Conservation (phyloP, 2,113 vertebrate species). For the Callipepla californica region DNA sequence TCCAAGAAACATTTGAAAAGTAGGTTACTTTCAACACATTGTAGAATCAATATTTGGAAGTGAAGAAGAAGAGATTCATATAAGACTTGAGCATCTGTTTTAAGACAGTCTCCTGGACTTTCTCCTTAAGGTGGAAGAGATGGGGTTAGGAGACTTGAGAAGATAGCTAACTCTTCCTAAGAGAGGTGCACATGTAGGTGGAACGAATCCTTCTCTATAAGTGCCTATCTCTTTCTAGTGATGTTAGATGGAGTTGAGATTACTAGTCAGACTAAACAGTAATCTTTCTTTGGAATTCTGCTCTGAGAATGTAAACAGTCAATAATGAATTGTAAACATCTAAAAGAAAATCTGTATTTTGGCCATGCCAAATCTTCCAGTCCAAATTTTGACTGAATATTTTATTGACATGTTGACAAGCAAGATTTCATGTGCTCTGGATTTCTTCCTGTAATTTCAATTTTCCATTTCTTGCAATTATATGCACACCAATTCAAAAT, state of each 20-base stretch:
- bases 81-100: not conserved
- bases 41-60: not conserved
- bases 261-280: not conserved
- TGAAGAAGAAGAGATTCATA: slow-evolving; percentile 24
- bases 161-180: not conserved
- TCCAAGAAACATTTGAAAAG: slow-evolving; percentile 53
- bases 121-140: not conserved
- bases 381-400: slow-evolving; percentile 24
- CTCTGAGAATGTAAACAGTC: not conserved
- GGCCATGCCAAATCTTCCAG: not conserved
- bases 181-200: not conserved
- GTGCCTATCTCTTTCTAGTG: not conserved
- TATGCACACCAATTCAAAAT: slow-evolving; percentile 16
- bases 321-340: not conserved
- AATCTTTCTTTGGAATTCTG: not conserved
- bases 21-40: slow-evolving; percentile 57
- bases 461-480: slow-evolving; percentile 45
- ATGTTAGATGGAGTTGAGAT: not conserved
- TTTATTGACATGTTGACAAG: slow-evolving; percentile 21
- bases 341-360: not conserved
- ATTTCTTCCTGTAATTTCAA: slow-evolving; percentile 22
- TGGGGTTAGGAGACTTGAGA: not conserved
- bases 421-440: slow-evolving; percentile 1
- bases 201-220: not conserved
- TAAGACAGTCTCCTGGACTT: not conserved